Conservation (phyloP, 2,888 invertebrate species). For the Carcina quercana region DNA sequence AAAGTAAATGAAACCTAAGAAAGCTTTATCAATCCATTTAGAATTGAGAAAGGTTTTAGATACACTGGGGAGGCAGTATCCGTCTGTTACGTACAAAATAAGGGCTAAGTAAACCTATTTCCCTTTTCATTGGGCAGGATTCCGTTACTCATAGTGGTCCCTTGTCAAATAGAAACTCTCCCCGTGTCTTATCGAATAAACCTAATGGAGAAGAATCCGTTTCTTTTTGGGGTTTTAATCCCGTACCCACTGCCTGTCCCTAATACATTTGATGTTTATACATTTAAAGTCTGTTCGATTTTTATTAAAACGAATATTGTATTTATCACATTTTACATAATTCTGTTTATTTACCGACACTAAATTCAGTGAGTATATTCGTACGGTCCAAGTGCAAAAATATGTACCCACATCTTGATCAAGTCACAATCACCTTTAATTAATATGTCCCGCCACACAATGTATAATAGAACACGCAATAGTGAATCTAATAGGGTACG, state of each 20-base stretch:
- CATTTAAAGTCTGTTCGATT: too few species aligned
- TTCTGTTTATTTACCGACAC: too few species aligned
- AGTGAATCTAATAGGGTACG: too few species aligned
- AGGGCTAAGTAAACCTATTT: constrained; percentile 46
- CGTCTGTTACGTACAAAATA: constrained; percentile 33
- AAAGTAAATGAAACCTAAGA: background rate
- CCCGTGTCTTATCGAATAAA: constrained; percentile 64
- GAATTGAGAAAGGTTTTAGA: background rate
- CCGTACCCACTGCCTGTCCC: constrained; percentile 5
- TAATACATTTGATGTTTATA: background rate
- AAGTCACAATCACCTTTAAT: too few species aligned
- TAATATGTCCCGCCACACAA: too few species aligned
- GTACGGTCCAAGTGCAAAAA: too few species aligned
- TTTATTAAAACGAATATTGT: too few species aligned
- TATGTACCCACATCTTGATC: too few species aligned
- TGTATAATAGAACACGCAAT: too few species aligned
- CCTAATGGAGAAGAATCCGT: constrained; percentile 50
- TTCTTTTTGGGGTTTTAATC: constrained; percentile 38
- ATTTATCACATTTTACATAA: too few species aligned
- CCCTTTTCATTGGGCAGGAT: constrained; percentile 49
- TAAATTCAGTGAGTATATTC: too few species aligned
- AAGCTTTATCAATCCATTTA: background rate
- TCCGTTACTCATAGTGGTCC: constrained; percentile 58
- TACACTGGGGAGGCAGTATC: constrained; percentile 18
- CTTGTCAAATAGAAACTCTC: constrained; percentile 68